Percentiles rank a stretch among this genome's conserved stretches.
Evolutionary conservation across 1,140 invertebrate species (phyloP).

Genomic region (Euura lappo): DNA sequence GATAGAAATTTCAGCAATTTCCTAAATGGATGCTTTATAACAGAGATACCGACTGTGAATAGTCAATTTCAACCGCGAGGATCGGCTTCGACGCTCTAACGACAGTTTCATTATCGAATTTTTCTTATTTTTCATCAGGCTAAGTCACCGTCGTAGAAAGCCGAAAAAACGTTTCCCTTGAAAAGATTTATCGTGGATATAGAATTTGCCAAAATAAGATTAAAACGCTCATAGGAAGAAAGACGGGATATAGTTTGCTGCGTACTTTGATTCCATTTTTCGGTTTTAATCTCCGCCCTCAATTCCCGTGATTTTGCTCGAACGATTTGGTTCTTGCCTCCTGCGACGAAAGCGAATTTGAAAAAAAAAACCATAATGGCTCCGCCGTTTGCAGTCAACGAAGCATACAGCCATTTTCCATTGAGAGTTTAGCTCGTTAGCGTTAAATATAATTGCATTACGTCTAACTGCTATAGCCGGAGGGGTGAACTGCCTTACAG

Average conservation of each 20-base stretch:
- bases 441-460: constrained; percentile 59
- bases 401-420: constrained; percentile 62
- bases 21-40: constrained; percentile 53
- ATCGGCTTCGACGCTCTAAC: too few species aligned
- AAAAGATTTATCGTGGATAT: too few species aligned
- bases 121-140: too few species aligned
- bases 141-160: too few species aligned
- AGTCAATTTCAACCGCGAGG: constrained; percentile 39
- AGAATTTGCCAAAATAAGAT: too few species aligned
- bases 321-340: not conserved
- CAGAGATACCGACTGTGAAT: constrained; percentile 36
- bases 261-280: not conserved
- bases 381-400: constrained; percentile 56
- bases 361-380: constrained; percentile 46
- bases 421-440: constrained; percentile 59
- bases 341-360: constrained; percentile 11
- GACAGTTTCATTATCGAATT: too few species aligned
- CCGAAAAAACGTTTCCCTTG: too few species aligned
- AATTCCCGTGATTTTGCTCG: not conserved
- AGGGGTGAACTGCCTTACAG: constrained; percentile 22
- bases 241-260: not conserved
- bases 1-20: constrained; percentile 59
- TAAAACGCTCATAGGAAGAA: too few species aligned
- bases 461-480: constrained; percentile 47
- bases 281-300: not conserved